Percentiles rank a stretch among this genome's conserved stretches.
phyloP scores from a whole-genome alignment of 2,888 invertebrate genomes.

The Stenurella melanura region DNA sequence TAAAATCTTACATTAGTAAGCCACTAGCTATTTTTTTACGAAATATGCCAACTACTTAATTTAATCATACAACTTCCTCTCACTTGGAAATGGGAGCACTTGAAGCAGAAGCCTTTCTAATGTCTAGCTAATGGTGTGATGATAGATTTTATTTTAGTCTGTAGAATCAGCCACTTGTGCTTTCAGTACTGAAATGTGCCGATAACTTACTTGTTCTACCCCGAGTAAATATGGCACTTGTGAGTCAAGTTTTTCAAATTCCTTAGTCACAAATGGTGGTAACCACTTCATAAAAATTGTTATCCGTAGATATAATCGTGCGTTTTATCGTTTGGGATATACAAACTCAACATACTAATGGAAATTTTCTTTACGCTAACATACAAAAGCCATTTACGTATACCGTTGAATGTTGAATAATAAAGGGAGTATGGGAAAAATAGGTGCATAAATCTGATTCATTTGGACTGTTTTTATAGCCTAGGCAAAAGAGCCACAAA shows the following conservation, averaged over 20 bases:
- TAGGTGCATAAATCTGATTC: too few relatives aligned
- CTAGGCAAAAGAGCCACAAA: too few relatives aligned
- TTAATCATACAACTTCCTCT: background rate
- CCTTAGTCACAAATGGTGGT: background rate
- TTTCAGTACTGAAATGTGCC: background rate
- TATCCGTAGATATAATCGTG: background rate
- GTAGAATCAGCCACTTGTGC: conserved; percentile 5
- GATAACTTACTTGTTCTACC: conserved; percentile 5
- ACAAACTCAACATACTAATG: background rate
- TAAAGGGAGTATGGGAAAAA: too few relatives aligned
- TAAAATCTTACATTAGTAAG: too few relatives aligned
- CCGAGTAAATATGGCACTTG: background rate
- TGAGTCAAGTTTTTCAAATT: conserved; percentile 5
- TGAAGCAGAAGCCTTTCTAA: conserved; percentile 10
- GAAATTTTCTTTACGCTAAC: background rate
- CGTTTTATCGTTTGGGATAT: conserved; percentile 7
- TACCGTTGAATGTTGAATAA: background rate
- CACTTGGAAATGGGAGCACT: conserved; percentile 11
- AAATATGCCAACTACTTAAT: background rate
- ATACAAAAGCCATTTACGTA: background rate
- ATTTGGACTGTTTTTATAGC: too few relatives aligned
- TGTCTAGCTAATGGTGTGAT: conserved; percentile 7
- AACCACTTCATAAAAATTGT: conserved; percentile 15
- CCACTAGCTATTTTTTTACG: background rate
- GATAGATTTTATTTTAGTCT: conserved; percentile 21